Evolutionary conservation across 2,797 vertebrate species (phyloP).

Genomic region (Lepus townsendii): DNA sequence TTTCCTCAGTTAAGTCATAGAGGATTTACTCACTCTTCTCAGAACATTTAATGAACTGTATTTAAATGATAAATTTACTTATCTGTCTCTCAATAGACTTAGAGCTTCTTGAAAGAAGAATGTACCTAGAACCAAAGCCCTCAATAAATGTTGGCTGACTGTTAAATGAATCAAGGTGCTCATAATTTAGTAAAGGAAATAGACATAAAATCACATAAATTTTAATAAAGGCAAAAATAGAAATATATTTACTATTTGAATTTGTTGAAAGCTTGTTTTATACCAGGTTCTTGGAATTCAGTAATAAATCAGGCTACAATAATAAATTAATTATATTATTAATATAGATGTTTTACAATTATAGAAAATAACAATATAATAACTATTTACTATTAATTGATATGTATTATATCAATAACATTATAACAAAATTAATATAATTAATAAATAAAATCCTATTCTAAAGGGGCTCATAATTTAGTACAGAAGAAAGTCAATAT

Average conservation of each 20-base stretch:
- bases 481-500: constrained; percentile 20
- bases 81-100: background rate
- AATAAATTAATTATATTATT: constrained; percentile 30
- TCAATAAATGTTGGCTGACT: constrained; percentile 34
- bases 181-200: constrained; percentile 51
- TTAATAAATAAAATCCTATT: constrained; percentile 11
- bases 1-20: background rate
- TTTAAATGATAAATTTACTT: background rate
- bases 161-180: background rate
- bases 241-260: background rate
- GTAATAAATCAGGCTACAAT: constrained; percentile 28
- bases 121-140: background rate
- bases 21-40: background rate
- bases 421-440: constrained; percentile 10
- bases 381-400: no score
- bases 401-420: no score
- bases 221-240: constrained; percentile 27
- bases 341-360: background rate
- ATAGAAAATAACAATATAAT: background rate
- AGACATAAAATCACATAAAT: background rate
- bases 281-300: background rate
- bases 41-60: background rate
- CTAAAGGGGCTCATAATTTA: constrained; percentile 28
- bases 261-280: background rate
- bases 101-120: background rate